These are phyloP conservation scores for Hippoglossus hippoglossus DNA, from an alignment of 2,797 vertebrate species.

Conservation along the genomic window DNA sequence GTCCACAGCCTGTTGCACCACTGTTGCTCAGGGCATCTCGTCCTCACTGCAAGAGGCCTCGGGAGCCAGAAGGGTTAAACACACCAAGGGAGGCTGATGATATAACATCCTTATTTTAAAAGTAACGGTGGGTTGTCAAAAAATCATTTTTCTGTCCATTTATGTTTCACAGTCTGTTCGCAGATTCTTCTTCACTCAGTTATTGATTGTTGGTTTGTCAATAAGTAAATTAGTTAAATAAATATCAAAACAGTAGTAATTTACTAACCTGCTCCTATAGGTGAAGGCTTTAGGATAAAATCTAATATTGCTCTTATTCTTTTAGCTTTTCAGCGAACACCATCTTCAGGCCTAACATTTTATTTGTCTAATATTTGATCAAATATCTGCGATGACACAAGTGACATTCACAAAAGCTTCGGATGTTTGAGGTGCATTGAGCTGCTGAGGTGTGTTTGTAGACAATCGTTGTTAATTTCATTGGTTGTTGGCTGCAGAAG, in stretches of 20 bases:
- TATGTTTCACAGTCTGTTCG: conserved; percentile 11
- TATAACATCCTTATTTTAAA: conserved; percentile 28
- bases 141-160: neutral
- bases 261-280: neutral
- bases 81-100: conserved; percentile 3
- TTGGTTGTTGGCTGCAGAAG: no score
- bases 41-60: conserved; percentile 18
- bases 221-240: neutral
- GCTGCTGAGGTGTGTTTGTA: no score
- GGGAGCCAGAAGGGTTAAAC: conserved; percentile 17
- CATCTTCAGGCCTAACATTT: no score
- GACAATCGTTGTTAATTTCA: no score
- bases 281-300: no score
- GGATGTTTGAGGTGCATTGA: no score
- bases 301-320: neutral
- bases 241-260: neutral
- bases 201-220: neutral
- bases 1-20: neutral
- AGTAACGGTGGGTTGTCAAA: neutral
- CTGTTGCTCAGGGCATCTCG: conserved; percentile 12
- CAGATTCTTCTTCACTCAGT: neutral
- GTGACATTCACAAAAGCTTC: no score
- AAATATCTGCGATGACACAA: no score
- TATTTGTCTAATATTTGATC: no score
- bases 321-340: no score